Conservation (phyloP, 2,888 invertebrate genomes). For the Orchesella flavescens region DNA sequence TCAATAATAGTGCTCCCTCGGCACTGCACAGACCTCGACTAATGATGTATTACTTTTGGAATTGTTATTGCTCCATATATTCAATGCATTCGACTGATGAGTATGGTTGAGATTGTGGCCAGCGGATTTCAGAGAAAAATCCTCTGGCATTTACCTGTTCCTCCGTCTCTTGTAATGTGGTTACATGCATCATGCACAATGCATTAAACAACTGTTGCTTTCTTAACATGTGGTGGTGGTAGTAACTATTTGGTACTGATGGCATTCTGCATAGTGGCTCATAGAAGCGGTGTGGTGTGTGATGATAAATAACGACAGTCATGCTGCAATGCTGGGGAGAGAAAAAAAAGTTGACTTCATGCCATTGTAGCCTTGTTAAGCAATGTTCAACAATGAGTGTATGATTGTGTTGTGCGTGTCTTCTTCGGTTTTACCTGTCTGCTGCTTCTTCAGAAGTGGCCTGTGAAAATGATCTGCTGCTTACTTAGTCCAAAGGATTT, state of each 20-base stretch:
- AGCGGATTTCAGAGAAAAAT: constrained; percentile 49
- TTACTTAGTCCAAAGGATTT: too few species aligned
- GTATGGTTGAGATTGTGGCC: constrained; percentile 35
- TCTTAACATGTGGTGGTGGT: constrained; percentile 62
- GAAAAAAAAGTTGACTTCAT: too few species aligned
- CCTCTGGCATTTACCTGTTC: constrained; percentile 60
- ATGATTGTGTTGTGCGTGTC: too few species aligned
- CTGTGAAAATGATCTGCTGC: too few species aligned
- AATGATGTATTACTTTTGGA: constrained; percentile 55
- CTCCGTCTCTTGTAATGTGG: constrained; percentile 42
- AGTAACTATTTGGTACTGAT: background rate
- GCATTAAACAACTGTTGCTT: constrained; percentile 62
- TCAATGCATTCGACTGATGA: constrained; percentile 30
- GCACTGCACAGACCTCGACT: constrained; percentile 57
- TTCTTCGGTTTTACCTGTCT: too few species aligned
- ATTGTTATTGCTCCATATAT: constrained; percentile 57
- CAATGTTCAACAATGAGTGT: too few species aligned
- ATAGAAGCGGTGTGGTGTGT: constrained; percentile 9
- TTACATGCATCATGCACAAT: constrained; percentile 46
- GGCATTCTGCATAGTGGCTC: background rate
- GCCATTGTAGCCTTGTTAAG: too few species aligned
- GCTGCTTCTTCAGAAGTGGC: too few species aligned
- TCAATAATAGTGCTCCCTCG: constrained; percentile 38
- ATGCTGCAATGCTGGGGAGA: too few species aligned
- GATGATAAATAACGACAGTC: too few species aligned